phyloP scores from a whole-genome alignment of 2,113 vertebrate genomes.

The Manacus vitellinus region DNA sequence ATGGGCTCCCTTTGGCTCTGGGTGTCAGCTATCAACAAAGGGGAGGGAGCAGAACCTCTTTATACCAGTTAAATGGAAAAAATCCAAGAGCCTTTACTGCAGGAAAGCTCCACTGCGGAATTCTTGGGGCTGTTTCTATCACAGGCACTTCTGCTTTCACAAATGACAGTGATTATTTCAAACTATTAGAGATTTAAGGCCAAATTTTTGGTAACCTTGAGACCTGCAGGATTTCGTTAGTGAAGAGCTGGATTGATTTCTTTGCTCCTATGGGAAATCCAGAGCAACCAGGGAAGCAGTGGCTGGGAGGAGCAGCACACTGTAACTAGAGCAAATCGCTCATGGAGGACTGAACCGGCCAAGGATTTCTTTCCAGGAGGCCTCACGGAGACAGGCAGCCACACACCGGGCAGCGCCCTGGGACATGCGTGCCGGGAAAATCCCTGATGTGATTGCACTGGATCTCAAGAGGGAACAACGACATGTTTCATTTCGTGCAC shows the following conservation, averaged over 20 bases:
- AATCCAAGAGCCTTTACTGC: background rate
- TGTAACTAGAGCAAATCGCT: background rate
- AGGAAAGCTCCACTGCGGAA: background rate
- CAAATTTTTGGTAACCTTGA: background rate
- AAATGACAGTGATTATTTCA: background rate
- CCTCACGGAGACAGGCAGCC: background rate
- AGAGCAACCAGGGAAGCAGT: background rate
- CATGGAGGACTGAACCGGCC: accelerated
- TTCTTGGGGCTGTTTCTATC: background rate
- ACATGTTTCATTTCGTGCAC: background rate
- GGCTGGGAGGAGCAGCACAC: background rate
- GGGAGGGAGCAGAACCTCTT: background rate
- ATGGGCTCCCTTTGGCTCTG: background rate
- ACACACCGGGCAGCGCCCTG: background rate
- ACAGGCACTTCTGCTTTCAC: background rate
- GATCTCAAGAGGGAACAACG: background rate
- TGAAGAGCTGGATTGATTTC: background rate
- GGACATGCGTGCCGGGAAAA: background rate
- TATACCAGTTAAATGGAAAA: background rate
- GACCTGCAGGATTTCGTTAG: background rate
- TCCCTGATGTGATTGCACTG: background rate
- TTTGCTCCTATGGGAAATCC: background rate
- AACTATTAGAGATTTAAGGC: background rate
- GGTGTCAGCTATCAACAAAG: background rate
- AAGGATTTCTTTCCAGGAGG: background rate